Base-by-base conservation (phyloP, 2,113 vertebrate genomes). In the Dicerorhinus sumatrensis region DNA sequence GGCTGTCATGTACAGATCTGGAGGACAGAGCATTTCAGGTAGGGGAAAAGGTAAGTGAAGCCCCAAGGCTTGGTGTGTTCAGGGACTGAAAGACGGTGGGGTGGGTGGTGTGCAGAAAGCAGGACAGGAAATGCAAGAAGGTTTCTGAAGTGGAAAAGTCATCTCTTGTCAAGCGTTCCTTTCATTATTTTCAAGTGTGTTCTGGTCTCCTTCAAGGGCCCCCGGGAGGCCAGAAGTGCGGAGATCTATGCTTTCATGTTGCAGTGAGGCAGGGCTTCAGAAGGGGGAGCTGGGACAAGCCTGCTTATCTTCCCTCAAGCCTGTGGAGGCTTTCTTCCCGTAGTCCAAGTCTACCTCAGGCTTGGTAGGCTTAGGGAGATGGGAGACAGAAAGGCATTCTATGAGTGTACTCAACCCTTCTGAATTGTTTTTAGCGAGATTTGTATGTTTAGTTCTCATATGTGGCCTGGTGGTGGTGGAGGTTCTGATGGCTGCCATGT, bases 401-500 rank as follows among this genome's bases (percentile, higher is more conserved):
- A 0, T 25, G 69, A 63, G 20, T 46, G 8, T 16, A 39, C 31
- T 20, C 23, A 13, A 3, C 5, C 23, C 56, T 70, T 54, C 54
- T 14, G 46, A 39, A 11, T 1, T 60, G 62, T 13, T 17, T 80
- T 42, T n/a, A 9, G 12, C 14, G 46, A 14, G 42, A 17, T 36
- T n/a, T 58, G 33, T 42, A 4, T 46, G 12, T 70, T 63, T 25
- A 76, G 42, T 48, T 79, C 31, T 36, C 63, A n/a, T 20, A 12
- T 1, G 1, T 8, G 5, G 11, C 6, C 62, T 48, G 42, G 17
- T 39, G 10, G 14, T 77, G 39, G 7, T 67, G 58, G 27, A 42
- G 54, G 8, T 17, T 23, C 23, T 6, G 1, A 12, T 0, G 60
- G 21, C 39, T 0, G 0, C 27, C 42, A 8, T 51, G 9, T 42